Base-by-base conservation (phyloP, 2,113 vertebrate species). In the Anarrhichthys ocellatus region DNA sequence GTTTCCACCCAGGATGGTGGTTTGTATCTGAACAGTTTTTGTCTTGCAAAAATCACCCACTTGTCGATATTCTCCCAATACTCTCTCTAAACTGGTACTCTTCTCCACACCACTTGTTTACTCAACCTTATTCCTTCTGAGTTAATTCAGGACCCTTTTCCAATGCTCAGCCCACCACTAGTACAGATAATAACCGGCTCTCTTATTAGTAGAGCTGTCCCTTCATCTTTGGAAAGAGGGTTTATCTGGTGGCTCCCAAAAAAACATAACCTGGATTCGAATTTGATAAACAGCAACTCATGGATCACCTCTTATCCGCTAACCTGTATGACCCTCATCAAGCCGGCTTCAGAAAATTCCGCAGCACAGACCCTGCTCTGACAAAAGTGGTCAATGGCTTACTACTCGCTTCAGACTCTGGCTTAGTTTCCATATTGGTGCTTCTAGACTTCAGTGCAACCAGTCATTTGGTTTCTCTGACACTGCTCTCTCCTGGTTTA, bases 291-390 rank as follows among this genome's bases (percentile, higher is more conserved):
- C 40, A 61, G 11, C 52, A 48, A 24, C 9, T 13, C 1, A 38
- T 48, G 62, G 44, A 63, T 54, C 22, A 63, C 46, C 59, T 72
- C 10, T 54, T 9, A 56, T 54, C 44, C 13, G 9, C 18, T 32
- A 54, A 64, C 52, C 54, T 32, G 46, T 5, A 32, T 65, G 36
- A 56, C 32, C 44, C 68, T 64, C 46, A 56, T 42, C 36, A 56
- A 29, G 34, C 68, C 32, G 22, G 13, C 48, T 56, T 64, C 46
- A 34, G 44, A 52, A 40, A 52, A 9, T 15, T 46, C 50, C 52
- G 68, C 54, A 36, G 27, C 40, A 36, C 65, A 69, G 27, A 78
- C 67, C 34, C 38, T 24, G 24, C 64, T 67, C 24, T 44, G 24
- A 59, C 75, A 68, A 59, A 59, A 59, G 20, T 48, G 20, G 7